Percentiles rank a stretch among this genome's conserved stretches.
Evolutionary conservation across 64 coral and sea anemone species (phyloP).

Genomic region (Orbicella faveolata): DNA sequence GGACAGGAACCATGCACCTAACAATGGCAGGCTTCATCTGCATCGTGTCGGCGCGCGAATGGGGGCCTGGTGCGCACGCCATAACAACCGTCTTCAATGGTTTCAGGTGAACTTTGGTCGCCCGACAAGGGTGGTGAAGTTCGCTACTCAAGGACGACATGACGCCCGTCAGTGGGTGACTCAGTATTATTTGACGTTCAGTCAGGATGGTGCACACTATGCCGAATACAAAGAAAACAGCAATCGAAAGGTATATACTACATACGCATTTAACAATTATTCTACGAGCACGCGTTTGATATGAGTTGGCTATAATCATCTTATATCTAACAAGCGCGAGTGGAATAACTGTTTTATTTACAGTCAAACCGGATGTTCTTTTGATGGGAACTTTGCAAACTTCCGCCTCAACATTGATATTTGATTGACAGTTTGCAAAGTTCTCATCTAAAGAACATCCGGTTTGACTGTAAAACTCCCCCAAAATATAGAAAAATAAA

Average conservation of each 20-base stretch:
- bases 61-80: slow-evolving; percentile 67
- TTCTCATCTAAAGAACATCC: too few relatives aligned
- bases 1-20: slow-evolving; percentile 53
- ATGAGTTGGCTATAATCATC: too few relatives aligned
- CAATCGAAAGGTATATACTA: slow-evolving; percentile 7
- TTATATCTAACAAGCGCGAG: too few relatives aligned
- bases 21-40: slow-evolving; percentile 34
- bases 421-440: too few relatives aligned
- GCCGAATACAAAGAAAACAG: slow-evolving; percentile 57
- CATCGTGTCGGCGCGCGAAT: not conserved
- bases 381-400: too few relatives aligned
- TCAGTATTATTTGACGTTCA: slow-evolving; percentile 33
- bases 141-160: slow-evolving; percentile 59
- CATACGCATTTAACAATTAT: not conserved
- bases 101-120: slow-evolving; percentile 45
- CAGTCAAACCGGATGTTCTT: too few relatives aligned
- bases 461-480: too few relatives aligned
- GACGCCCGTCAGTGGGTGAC: slow-evolving; percentile 65
- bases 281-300: too few relatives aligned
- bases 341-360: too few relatives aligned
- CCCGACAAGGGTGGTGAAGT: slow-evolving; percentile 37
- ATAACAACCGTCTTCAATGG: slow-evolving; percentile 59
- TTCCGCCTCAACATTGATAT: too few relatives aligned
- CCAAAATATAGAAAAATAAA: too few relatives aligned
- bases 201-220: slow-evolving; percentile 51